Evolutionary conservation across 2,888 invertebrate genomes (phyloP), one percentile per base, ranked within the genome.

Genomic region (Kuschelorhynchus macadamiae): DNA sequence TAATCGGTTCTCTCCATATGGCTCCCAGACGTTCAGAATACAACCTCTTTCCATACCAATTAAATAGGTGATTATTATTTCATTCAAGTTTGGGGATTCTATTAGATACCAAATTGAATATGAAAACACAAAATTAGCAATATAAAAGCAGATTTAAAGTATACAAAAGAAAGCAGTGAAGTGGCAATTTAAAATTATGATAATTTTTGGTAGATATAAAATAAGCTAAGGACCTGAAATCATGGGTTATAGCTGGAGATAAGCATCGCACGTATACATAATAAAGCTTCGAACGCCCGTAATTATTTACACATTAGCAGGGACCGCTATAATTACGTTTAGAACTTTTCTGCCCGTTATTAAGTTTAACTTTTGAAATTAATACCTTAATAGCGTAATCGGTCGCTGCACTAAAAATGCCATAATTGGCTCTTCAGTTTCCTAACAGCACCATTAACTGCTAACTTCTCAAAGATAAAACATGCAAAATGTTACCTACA

Each of bases 241-340:
- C 56, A 67, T 61, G 67, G 67, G 67, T 61, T 67, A 50, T 20
- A 25, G 25, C 20, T 14, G 21, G 32, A 61, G 67, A 67, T 67
- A 67, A 21, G 41, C 67, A 67, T 67, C 67, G 61, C 67, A 56
- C 67, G 67, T 64, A 71, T 46, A 41, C 30, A 67, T 67, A 67
- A 67, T 67, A 60, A 59, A 47, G 62, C 80, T 80, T 80, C 80
- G 81, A 79, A 80, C 78, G 75, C 69, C 69, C 75, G 81, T 82
- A 83, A 83, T 83, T 83, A 83, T 83, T 83, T 83, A 82, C 82
- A 82, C 83, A 83, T 83, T 83, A 83, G 82, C 82, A 78, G 77
- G 75, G 76, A 76, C 75, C 75, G 79, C 50, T 62, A 52, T 83
- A 83, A 83, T 83, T 83, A 80, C 77, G 80, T 78, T 79, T 78